Conservation (phyloP, 2,888 invertebrate species). For the Drosophila melanosoma region DNA sequence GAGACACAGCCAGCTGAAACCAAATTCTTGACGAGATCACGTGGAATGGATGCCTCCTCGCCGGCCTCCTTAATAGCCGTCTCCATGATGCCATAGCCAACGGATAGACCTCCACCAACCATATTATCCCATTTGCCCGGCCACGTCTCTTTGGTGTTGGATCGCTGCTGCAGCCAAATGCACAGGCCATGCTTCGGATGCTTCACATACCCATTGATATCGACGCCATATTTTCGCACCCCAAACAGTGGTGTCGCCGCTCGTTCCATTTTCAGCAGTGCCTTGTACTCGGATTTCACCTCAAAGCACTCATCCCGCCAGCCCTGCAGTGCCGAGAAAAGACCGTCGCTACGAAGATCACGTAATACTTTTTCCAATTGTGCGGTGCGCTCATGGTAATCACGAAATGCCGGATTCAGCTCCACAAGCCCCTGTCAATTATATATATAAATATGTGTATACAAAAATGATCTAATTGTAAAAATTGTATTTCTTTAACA, state of each 20-base stretch:
- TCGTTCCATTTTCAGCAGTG: conserved; percentile 93
- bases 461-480: conserved; percentile 1
- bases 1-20: conserved; percentile 85
- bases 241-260: conserved; percentile 97
- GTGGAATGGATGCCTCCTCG: conserved; percentile 96
- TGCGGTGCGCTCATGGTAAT: conserved; percentile 92
- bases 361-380: conserved; percentile 92
- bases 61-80: conserved; percentile 97
- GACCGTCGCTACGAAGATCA: conserved; percentile 90
- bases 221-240: conserved; percentile 96
- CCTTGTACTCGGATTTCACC: conserved; percentile 90
- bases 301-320: conserved; percentile 98
- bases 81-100: conserved; percentile 94
- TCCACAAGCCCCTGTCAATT: conserved; percentile 89
- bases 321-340: conserved; percentile 93
- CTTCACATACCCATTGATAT: conserved; percentile 96
- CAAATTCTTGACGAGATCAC: conserved; percentile 88
- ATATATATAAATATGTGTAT: conserved; percentile 12
- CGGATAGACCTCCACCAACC: conserved; percentile 96
- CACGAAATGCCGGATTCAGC: conserved; percentile 94
- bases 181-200: conserved; percentile 94
- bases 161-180: conserved; percentile 95
- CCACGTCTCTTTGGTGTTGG: conserved; percentile 97
- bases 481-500: conserved; percentile 1
- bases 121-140: conserved; percentile 98